These are phyloP conservation scores for Ptychadena robeensis DNA, from an alignment of 2,797 vertebrate genomes.

Conservation along the genomic window DNA sequence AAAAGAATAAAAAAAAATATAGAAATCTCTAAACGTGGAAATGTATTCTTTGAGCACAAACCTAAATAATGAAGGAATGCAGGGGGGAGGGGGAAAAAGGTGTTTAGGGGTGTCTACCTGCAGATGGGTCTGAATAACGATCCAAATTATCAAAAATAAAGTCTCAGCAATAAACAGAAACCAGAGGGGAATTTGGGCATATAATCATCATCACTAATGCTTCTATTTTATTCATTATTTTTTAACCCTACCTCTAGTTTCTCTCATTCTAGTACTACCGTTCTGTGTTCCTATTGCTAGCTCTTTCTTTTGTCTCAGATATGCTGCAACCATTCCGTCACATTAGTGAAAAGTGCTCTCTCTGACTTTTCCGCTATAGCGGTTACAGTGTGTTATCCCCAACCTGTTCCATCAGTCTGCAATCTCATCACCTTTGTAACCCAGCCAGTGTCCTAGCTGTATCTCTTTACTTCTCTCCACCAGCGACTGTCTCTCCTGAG, in stretches of 20 bases:
- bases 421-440: slow-evolving; percentile 9
- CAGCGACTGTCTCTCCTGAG: slow-evolving; percentile 34
- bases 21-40: slow-evolving; percentile 60
- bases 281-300: slow-evolving; percentile 47
- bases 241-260: slow-evolving; percentile 49
- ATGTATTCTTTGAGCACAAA: slow-evolving; percentile 52
- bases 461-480: slow-evolving; percentile 3
- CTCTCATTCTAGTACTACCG: slow-evolving; percentile 48
- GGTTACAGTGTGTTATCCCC: slow-evolving; percentile 1
- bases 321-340: slow-evolving; percentile 36
- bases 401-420: slow-evolving; percentile 1
- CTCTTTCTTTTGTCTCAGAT: slow-evolving; percentile 39
- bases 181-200: slow-evolving; percentile 38
- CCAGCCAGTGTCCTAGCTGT: slow-evolving; percentile 4
- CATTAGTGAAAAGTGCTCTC: slow-evolving; percentile 31
- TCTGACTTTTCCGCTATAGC: slow-evolving; percentile 10
- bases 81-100: slow-evolving; percentile 11
- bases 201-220: slow-evolving; percentile 44
- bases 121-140: slow-evolving; percentile 40
- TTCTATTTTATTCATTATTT: slow-evolving; percentile 39
- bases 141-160: slow-evolving; percentile 62
- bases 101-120: slow-evolving; percentile 42
- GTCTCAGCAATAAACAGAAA: slow-evolving; percentile 55
- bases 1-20: slow-evolving; percentile 63
- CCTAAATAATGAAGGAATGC: slow-evolving; percentile 50